Evolutionary conservation across 1,140 invertebrate genomes (phyloP).

Genomic region (Calephelis nemesis): DNA sequence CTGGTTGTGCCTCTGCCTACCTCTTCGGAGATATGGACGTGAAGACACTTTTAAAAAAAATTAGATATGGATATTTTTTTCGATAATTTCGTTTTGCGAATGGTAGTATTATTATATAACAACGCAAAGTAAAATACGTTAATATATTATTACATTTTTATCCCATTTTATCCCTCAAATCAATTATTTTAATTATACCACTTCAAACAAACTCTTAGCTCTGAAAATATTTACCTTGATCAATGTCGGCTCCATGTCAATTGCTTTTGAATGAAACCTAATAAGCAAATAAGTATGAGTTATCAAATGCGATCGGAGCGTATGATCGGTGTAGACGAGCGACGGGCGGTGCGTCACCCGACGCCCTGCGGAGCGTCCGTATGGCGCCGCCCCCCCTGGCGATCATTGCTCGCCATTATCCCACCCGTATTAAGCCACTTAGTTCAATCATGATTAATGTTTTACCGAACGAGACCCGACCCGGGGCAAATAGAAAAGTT

Average conservation of each 20-base stretch:
- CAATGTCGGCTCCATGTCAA: neutral
- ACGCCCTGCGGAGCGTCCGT: constrained; percentile 54
- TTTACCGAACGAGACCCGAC: constrained; percentile 61
- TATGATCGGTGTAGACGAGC: constrained; percentile 14
- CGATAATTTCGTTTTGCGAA: too few species aligned
- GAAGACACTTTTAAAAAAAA: too few species aligned
- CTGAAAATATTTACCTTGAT: constrained; percentile 3
- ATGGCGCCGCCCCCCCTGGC: constrained; percentile 66
- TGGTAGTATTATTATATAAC: too few species aligned
- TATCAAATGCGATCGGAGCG: neutral
- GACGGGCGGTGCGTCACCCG: constrained; percentile 44
- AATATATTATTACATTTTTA: too few species aligned
- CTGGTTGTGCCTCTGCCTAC: too few species aligned
- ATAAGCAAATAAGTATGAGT: constrained; percentile 5
- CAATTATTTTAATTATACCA: too few species aligned
- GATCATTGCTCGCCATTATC: constrained; percentile 73
- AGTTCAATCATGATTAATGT: constrained; percentile 79
- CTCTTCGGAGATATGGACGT: too few species aligned
- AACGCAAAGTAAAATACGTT: too few species aligned
- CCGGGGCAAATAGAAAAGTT: constrained; percentile 73
- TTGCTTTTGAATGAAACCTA: constrained; percentile 5
- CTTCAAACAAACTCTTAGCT: neutral
- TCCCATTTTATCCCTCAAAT: too few species aligned
- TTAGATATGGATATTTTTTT: too few species aligned
- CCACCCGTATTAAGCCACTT: constrained; percentile 77